Evolutionary conservation across 2,113 vertebrate species (phyloP).

Genomic region (Buteo buteo): DNA sequence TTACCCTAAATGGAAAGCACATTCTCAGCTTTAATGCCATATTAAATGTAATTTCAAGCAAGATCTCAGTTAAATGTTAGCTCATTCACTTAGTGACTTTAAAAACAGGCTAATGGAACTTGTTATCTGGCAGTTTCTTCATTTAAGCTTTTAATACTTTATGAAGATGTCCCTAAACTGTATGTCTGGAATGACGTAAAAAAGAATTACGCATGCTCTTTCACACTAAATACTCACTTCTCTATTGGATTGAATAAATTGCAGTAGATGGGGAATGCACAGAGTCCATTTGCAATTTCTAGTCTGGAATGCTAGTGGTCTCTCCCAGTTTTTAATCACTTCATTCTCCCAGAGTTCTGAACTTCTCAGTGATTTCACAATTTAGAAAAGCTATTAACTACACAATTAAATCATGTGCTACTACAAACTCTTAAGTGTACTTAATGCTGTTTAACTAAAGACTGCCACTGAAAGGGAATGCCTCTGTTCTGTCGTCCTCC

Average conservation of each 20-base stretch:
- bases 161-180: neutral
- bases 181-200: neutral
- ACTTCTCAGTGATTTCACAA: neutral
- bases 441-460: neutral
- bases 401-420: neutral
- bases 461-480: neutral
- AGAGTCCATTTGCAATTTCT: neutral
- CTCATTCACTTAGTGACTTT: neutral
- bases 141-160: constrained; percentile 3
- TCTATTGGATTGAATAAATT: neutral
- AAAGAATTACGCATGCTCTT: neutral
- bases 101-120: constrained; percentile 4
- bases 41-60: neutral
- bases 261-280: neutral
- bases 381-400: constrained; percentile 17
- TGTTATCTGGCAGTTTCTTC: neutral
- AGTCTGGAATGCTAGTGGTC: neutral
- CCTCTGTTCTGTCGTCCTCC: neutral
- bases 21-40: neutral
- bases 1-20: neutral
- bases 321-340: neutral
- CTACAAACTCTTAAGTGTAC: neutral
- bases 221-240: neutral
- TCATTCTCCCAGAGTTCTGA: neutral
- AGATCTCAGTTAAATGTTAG: neutral